Conservation (phyloP, 2,797 vertebrate genomes). For the Myotis findleyi region DNA sequence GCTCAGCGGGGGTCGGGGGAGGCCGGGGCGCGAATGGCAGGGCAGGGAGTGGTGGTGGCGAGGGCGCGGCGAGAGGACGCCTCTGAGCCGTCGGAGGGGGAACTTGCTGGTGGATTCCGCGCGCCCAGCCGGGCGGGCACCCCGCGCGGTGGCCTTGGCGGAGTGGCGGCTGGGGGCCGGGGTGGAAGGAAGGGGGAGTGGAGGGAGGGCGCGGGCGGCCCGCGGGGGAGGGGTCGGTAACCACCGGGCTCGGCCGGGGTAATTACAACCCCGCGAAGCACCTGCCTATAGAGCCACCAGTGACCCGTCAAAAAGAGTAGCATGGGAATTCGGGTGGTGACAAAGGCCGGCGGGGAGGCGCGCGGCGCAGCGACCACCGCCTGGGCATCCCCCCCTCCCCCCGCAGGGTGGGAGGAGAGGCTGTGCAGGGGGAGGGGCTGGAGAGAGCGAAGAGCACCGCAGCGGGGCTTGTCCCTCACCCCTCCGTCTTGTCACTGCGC, state of each 20-base stretch:
- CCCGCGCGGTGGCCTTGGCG: not conserved
- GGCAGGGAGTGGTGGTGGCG: not conserved
- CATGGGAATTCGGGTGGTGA: slow-evolving; percentile 96
- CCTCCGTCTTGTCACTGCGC: not conserved
- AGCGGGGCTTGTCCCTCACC: slow-evolving; percentile 53
- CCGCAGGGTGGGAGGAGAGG: slow-evolving; percentile 55
- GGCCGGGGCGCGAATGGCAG: not conserved
- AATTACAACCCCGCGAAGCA: slow-evolving; percentile 98
- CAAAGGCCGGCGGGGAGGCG: slow-evolving; percentile 86
- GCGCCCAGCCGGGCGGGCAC: not conserved
- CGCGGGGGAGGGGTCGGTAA: slow-evolving; percentile 63
- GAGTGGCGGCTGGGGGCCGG: not conserved
- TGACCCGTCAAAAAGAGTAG: slow-evolving; percentile 99
- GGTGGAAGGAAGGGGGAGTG: not conserved
- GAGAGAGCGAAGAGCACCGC: slow-evolving; percentile 38
- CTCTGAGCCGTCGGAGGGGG: not conserved
- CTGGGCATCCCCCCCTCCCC: slow-evolving; percentile 52
- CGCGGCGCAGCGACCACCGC: slow-evolving; percentile 57
- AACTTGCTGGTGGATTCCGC: not conserved
- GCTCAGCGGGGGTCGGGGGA: slow-evolving; percentile 70
- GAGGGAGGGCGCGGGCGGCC: not conserved
- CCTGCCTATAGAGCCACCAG: slow-evolving; percentile 98
- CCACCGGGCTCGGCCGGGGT: slow-evolving; percentile 88
- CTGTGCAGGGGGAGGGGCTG: slow-evolving; percentile 9
- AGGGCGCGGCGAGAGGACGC: not conserved